Evolutionary conservation across 2,888 invertebrate genomes (phyloP).

Genomic region (Meganola albula): DNA sequence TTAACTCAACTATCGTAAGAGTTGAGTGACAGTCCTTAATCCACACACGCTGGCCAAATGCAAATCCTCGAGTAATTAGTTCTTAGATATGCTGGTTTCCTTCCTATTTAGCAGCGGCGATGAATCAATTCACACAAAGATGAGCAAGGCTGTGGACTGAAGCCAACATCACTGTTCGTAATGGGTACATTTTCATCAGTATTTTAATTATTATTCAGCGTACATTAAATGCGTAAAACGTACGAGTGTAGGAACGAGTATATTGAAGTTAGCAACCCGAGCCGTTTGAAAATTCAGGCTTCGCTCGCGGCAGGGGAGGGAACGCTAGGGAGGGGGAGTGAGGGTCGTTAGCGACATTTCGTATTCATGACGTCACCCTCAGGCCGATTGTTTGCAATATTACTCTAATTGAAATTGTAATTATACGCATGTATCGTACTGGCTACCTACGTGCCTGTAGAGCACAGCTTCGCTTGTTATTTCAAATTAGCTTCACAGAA

Average conservation of each 20-base stretch:
- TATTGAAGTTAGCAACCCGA: slow-evolving; percentile 42
- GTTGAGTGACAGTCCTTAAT: no score
- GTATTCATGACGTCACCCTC: slow-evolving; percentile 75
- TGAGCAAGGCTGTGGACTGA: no score
- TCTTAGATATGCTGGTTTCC: no score
- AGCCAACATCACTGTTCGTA: no score
- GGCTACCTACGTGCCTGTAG: slow-evolving; percentile 44
- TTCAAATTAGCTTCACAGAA: slow-evolving; percentile 10
- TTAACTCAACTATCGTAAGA: no score
- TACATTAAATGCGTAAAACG: slow-evolving; percentile 31
- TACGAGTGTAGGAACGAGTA: no score
- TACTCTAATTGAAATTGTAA: slow-evolving; percentile 77
- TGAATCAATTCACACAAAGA: no score
- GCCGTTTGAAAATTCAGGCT: slow-evolving; percentile 69
- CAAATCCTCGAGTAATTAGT: no score
- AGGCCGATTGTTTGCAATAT: slow-evolving; percentile 77
- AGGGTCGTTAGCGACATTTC: slow-evolving; percentile 75
- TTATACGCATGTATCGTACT: slow-evolving; percentile 61
- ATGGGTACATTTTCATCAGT: slow-evolving; percentile 30
- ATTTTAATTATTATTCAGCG: slow-evolving; percentile 34
- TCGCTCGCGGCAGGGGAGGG: slow-evolving; percentile 37
- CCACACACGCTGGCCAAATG: no score
- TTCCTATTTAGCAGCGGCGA: no score
- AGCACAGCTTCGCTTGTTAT: slow-evolving; percentile 27
- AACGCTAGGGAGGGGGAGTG: slow-evolving; percentile 28